These are phyloP conservation scores for Cyclophora punctaria DNA, from an alignment of 2,888 invertebrate species.

Conservation along the genomic window DNA sequence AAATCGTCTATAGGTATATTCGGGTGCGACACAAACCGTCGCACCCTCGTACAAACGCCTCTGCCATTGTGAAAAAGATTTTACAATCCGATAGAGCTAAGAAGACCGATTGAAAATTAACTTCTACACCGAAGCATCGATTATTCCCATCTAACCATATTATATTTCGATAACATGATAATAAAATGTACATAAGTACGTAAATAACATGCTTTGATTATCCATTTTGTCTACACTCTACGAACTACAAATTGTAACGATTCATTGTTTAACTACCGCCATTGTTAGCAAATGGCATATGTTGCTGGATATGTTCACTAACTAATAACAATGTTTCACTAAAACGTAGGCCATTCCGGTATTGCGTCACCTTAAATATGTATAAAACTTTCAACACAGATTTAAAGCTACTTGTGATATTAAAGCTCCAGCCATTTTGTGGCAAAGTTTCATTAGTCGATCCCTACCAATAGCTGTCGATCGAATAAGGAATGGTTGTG, in stretches of 20 bases:
- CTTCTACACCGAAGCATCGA: conserved; percentile 53
- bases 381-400: conserved; percentile 27
- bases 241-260: conserved; percentile 63
- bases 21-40: conserved; percentile 48
- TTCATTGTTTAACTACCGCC: conserved; percentile 56
- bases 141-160: conserved; percentile 60
- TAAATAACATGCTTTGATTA: conserved; percentile 50
- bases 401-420: conserved; percentile 37
- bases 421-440: conserved; percentile 44
- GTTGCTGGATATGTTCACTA: conserved; percentile 41
- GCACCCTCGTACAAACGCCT: conserved; percentile 44
- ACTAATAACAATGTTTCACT: conserved; percentile 56
- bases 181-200: conserved; percentile 63
- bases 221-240: conserved; percentile 60
- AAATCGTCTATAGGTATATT: conserved; percentile 9
- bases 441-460: conserved; percentile 17
- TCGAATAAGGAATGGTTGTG: conserved; percentile 4
- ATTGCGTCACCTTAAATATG: conserved; percentile 14
- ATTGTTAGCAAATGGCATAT: conserved; percentile 40
- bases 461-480: conserved; percentile 4
- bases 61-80: conserved; percentile 58
- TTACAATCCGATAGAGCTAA: conserved; percentile 31
- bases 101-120: conserved; percentile 34
- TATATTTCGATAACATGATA: conserved; percentile 57
- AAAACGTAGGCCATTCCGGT: conserved; percentile 52